phyloP scores from a whole-genome alignment of 2,797 vertebrate species.

The Acipenser transmontanus region DNA sequence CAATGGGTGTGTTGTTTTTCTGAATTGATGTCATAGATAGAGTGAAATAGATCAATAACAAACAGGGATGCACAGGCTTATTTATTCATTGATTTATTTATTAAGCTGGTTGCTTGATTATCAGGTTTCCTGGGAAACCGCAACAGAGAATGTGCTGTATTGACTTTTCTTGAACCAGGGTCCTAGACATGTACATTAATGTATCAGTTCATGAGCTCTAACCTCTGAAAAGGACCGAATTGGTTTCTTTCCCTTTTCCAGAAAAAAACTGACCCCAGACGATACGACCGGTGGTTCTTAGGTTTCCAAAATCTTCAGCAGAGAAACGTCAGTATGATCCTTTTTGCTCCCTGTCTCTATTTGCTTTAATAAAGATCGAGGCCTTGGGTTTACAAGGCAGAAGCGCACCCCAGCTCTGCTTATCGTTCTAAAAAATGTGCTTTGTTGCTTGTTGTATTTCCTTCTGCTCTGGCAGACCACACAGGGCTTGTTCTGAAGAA shows the following conservation, averaged over 20 bases:
- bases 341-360: slow-evolving; percentile 4
- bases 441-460: slow-evolving; percentile 75
- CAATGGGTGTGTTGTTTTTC: no score
- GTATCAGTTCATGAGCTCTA: slow-evolving; percentile 1
- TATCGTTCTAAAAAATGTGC: slow-evolving; percentile 70
- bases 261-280: not conserved
- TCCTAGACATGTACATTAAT: slow-evolving; percentile 11
- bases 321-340: not conserved
- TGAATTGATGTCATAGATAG: no score
- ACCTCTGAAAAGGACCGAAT: slow-evolving; percentile 41
- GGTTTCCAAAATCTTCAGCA: not conserved
- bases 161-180: slow-evolving; percentile 2
- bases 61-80: not conserved
- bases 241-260: slow-evolving; percentile 14
- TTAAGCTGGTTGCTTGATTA: slow-evolving; percentile 12
- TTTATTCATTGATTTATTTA: slow-evolving; percentile 15
- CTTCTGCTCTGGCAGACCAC: slow-evolving; percentile 97
- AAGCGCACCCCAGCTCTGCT: slow-evolving; percentile 55
- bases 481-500: slow-evolving; percentile 99
- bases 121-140: slow-evolving; percentile 13
- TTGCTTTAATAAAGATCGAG: slow-evolving; percentile 13
- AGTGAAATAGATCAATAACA: no score
- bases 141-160: not conserved
- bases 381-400: slow-evolving; percentile 20
- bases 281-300: slow-evolving; percentile 1